These are phyloP conservation scores for Gortyna flavago DNA, from an alignment of 2,888 invertebrate genomes.

Conservation along the genomic window DNA sequence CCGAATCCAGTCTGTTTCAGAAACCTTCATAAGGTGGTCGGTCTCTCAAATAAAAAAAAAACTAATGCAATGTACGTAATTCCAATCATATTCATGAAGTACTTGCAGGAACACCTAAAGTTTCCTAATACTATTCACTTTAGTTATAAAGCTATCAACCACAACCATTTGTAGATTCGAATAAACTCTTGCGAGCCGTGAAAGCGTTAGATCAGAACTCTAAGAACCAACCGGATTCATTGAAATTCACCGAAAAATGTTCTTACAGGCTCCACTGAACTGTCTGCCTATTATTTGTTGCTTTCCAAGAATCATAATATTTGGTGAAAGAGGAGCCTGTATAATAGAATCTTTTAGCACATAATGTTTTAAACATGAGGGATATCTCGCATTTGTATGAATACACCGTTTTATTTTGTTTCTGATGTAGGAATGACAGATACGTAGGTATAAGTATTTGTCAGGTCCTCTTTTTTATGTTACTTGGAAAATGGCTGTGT, in stretches of 20 bases:
- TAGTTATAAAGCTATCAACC: background rate
- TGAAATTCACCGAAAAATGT: slow-evolving; percentile 55
- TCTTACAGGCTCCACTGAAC: slow-evolving; percentile 45
- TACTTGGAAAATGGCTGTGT: background rate
- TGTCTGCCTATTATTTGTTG: slow-evolving; percentile 46
- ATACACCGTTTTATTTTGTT: slow-evolving; percentile 36
- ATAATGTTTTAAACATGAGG: slow-evolving; percentile 58
- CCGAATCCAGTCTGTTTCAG: too few species aligned
- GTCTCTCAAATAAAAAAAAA: too few species aligned
- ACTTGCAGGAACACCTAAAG: background rate
- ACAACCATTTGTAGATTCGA: slow-evolving; percentile 46
- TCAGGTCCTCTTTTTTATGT: slow-evolving; percentile 8
- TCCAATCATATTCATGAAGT: background rate
- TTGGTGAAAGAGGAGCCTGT: slow-evolving; percentile 26
- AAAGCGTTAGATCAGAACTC: slow-evolving; percentile 43
- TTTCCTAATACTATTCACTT: background rate
- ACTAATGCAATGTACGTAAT: background rate
- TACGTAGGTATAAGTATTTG: slow-evolving; percentile 15
- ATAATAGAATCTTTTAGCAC: slow-evolving; percentile 44
- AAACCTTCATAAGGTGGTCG: too few species aligned
- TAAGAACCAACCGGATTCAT: slow-evolving; percentile 31
- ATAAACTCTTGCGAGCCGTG: slow-evolving; percentile 35
- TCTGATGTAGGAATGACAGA: slow-evolving; percentile 49
- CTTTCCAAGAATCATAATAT: slow-evolving; percentile 45
- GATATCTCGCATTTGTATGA: slow-evolving; percentile 38